Conservation (phyloP, 2,113 vertebrate species). For the Platichthys stellatus region DNA sequence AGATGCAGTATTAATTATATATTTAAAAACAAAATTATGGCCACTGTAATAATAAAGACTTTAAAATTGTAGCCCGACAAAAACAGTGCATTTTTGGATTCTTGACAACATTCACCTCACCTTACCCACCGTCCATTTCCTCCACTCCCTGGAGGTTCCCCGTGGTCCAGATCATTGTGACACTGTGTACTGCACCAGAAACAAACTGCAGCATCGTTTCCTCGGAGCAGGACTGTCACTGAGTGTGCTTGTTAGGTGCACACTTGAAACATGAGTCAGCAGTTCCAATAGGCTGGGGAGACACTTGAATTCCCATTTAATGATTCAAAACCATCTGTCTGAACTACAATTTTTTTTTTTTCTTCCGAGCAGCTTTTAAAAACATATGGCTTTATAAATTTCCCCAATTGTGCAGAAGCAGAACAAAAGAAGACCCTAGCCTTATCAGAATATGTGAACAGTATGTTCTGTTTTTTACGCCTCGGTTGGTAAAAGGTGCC, state of each 20-base stretch:
- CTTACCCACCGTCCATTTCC: constrained; percentile 32
- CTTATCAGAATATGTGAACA: not conserved
- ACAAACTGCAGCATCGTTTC: constrained; percentile 29
- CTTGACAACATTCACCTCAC: constrained; percentile 9
- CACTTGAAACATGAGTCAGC: constrained; percentile 32
- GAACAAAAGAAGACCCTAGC: not conserved
- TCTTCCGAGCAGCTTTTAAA: constrained; percentile 15
- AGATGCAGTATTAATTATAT: constrained; percentile 1
- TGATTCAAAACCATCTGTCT: constrained; percentile 44
- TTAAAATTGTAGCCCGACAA: not conserved
- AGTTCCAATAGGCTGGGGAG: constrained; percentile 22
- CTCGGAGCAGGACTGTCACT: constrained; percentile 15
- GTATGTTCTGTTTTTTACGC: constrained; percentile 8
- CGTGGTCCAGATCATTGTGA: constrained; percentile 42
- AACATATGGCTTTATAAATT: constrained; percentile 20
- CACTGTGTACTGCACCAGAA: constrained; percentile 39
- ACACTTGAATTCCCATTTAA: constrained; percentile 25
- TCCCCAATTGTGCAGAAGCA: constrained; percentile 30
- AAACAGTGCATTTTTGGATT: constrained; percentile 4
- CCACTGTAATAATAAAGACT: too few species aligned
- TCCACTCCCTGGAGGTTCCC: constrained; percentile 13
- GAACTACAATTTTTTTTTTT: not conserved
- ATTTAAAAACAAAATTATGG: not conserved
- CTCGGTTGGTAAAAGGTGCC: constrained; percentile 38
- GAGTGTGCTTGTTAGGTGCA: constrained; percentile 9